phyloP scores from a whole-genome alignment of 1,140 invertebrate species.

The Drosophila chauvacae region DNA sequence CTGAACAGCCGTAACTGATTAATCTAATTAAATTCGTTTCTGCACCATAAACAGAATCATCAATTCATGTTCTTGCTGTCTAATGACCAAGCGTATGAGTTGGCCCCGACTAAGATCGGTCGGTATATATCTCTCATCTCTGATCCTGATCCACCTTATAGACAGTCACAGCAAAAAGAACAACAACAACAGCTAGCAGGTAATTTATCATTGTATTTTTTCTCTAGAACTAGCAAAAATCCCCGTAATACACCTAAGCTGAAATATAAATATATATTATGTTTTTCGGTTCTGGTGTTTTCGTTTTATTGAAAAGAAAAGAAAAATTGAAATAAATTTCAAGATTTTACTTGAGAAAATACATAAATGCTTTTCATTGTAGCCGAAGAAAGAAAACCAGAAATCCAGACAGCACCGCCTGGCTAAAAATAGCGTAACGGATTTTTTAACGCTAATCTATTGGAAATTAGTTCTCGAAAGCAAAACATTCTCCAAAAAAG shows the following conservation, averaged over 20 bases:
- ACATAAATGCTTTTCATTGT: constrained; percentile 72
- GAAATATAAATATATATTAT: constrained; percentile 34
- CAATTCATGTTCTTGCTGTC: constrained; percentile 65
- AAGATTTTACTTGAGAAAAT: constrained; percentile 72
- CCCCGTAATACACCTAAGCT: constrained; percentile 41
- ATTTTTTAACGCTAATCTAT: constrained; percentile 78
- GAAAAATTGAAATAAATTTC: constrained; percentile 77
- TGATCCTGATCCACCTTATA: constrained; percentile 48
- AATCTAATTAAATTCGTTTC: constrained; percentile 80
- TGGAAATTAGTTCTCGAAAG: constrained; percentile 76
- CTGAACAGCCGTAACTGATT: constrained; percentile 77
- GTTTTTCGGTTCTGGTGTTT: constrained; percentile 38
- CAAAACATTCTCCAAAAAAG: constrained; percentile 72
- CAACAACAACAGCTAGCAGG: constrained; percentile 52
- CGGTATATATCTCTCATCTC: constrained; percentile 29
- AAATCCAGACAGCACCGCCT: constrained; percentile 60
- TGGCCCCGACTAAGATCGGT: constrained; percentile 20
- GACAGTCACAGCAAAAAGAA: constrained; percentile 25
- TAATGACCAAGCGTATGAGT: constrained; percentile 49
- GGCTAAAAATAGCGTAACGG: constrained; percentile 66
- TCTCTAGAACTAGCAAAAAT: constrained; percentile 47
- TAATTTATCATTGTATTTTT: constrained; percentile 75
- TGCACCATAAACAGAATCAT: constrained; percentile 80
- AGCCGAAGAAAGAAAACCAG: constrained; percentile 45
- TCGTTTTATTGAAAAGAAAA: constrained; percentile 54